Evolutionary conservation across 1,140 invertebrate genomes (phyloP).

Genomic region (Carcinoscorpius rotundicauda): DNA sequence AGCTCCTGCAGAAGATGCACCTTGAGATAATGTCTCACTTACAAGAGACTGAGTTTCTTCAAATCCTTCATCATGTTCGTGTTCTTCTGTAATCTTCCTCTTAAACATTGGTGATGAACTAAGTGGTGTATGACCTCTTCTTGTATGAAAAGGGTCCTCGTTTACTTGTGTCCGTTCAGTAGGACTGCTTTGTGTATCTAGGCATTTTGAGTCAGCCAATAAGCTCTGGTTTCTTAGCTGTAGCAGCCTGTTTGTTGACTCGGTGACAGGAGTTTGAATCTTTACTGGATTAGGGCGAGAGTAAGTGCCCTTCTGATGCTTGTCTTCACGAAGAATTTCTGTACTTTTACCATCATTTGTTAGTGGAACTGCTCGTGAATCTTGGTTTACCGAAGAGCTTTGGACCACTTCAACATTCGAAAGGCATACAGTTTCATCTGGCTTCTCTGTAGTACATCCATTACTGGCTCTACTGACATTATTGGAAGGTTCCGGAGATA

Average conservation of each 20-base stretch:
- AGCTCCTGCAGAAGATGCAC: conserved; percentile 5
- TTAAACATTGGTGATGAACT: background rate
- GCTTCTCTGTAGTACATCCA: conserved; percentile 7
- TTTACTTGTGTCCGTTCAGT: background rate
- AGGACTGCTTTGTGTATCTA: background rate
- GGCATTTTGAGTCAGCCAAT: background rate
- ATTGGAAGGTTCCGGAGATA: conserved; percentile 1
- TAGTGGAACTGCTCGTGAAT: too few species aligned
- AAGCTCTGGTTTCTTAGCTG: background rate
- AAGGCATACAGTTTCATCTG: conserved; percentile 11
- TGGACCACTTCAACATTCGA: background rate
- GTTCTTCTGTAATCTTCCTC: background rate
- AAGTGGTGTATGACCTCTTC: background rate
- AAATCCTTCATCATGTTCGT: conserved; percentile 67
- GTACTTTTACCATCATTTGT: too few species aligned
- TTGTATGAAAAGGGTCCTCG: background rate
- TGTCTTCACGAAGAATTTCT: too few species aligned
- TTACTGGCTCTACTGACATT: conserved; percentile 9
- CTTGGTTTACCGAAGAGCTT: too few species aligned
- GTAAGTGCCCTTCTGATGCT: too few species aligned
- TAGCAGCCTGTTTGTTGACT: background rate
- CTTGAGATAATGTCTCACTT: conserved; percentile 16
- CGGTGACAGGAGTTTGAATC: too few species aligned
- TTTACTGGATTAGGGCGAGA: too few species aligned
- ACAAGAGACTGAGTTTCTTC: conserved; percentile 58